Evolutionary conservation across 2,113 vertebrate genomes (phyloP).

Genomic region (Nasalis larvatus): DNA sequence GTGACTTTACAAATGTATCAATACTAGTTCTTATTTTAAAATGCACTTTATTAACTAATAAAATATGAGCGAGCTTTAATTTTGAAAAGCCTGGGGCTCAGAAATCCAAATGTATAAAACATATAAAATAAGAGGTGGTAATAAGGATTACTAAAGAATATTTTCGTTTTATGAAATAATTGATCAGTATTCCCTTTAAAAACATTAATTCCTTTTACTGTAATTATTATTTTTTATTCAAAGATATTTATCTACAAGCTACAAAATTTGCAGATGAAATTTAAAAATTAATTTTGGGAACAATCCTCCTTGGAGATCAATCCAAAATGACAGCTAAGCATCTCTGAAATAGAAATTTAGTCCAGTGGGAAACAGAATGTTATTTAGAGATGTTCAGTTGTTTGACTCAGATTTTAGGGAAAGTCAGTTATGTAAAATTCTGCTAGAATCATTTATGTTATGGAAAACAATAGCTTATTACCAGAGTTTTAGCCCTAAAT

Average conservation of each 20-base stretch:
- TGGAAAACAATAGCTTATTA: slow-evolving; percentile 15
- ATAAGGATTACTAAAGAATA: background rate
- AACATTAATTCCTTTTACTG: background rate
- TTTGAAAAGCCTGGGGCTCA: background rate
- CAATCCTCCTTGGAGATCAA: background rate
- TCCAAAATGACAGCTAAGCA: background rate
- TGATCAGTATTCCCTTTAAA: background rate
- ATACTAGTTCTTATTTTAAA: slow-evolving; percentile 1
- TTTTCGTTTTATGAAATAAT: background rate
- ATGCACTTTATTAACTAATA: background rate
- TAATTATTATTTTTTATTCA: background rate
- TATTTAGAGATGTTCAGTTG: background rate
- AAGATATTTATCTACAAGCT: background rate
- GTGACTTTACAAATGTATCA: background rate
- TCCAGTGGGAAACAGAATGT: background rate
- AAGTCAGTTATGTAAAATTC: slow-evolving; percentile 22
- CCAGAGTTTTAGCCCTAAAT: background rate
- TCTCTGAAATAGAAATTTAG: slow-evolving; percentile 9
- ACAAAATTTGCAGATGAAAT: slow-evolving; percentile 7
- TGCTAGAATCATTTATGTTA: background rate
- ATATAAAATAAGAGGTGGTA: background rate
- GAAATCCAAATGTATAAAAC: background rate
- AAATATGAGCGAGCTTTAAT: background rate
- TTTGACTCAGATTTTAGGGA: slow-evolving; percentile 28
- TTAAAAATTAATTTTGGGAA: background rate